Conservation (phyloP, 2,113 vertebrate species). For the Sterrhoptilus dennistouni region DNA sequence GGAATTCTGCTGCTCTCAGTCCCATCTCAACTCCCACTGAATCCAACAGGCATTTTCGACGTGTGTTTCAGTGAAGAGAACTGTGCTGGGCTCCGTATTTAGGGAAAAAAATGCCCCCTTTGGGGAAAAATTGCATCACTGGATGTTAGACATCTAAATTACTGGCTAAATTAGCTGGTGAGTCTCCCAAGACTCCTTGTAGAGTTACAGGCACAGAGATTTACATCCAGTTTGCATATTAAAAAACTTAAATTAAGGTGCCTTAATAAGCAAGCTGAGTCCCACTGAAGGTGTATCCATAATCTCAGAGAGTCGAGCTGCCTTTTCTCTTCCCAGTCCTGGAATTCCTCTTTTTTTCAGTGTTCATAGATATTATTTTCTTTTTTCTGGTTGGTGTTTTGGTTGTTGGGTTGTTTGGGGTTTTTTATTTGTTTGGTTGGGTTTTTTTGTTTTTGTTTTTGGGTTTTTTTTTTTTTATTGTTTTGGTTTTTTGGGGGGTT, state of each 20-base stretch:
- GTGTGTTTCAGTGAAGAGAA: not conserved
- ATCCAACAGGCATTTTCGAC: not conserved
- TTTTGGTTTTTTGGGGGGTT: too few relatives aligned
- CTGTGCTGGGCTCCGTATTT: not conserved
- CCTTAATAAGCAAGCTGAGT: not conserved
- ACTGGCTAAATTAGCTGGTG: not conserved
- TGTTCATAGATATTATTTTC: not conserved
- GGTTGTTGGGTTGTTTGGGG: not conserved
- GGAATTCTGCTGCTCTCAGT: not conserved
- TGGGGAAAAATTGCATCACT: not conserved
- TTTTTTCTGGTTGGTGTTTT: not conserved
- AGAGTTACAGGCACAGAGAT: not conserved
- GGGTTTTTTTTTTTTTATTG: too few relatives aligned
- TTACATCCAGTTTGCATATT: not conserved
- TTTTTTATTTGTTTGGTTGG: accelerated
- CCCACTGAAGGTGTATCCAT: not conserved
- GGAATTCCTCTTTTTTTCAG: not conserved
- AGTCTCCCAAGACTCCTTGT: not conserved
- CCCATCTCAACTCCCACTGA: not conserved
- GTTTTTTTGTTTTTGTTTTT: not conserved
- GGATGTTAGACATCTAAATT: not conserved
- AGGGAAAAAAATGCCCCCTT: not conserved
- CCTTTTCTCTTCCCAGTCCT: not conserved
- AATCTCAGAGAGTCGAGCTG: not conserved
- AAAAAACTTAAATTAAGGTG: not conserved